A percentile compares a stretch with the other conserved stretches of the same genome.
phyloP scores from a whole-genome alignment of 2,113 vertebrate genomes.

The Syngnathus typhle region DNA sequence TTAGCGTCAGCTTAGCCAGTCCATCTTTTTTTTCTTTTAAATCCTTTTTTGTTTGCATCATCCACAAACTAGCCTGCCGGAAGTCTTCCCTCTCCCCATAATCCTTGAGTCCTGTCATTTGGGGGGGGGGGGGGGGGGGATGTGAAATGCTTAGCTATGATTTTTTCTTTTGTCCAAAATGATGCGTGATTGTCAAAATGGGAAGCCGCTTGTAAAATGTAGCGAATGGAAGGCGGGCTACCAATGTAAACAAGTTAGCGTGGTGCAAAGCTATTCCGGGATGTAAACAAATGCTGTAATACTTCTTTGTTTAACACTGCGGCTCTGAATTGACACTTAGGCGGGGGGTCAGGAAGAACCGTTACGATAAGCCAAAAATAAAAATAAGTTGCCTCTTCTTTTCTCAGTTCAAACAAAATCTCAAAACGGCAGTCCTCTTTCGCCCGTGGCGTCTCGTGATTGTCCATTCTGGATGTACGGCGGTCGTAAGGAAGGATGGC shows the following conservation, averaged over 20 bases:
- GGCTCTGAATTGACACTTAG: background rate
- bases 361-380: background rate
- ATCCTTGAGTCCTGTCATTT: background rate
- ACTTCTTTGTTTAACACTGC: background rate
- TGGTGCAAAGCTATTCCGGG: constrained; percentile 42
- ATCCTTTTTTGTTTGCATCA: constrained; percentile 1
- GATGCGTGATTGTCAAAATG: constrained; percentile 55
- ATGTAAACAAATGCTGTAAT: constrained; percentile 58
- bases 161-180: constrained; percentile 27
- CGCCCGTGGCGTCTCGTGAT: background rate
- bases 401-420: background rate
- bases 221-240: background rate
- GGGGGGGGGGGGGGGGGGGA: background rate
- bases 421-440: background rate
- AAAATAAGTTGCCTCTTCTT: background rate
- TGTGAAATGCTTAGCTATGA: background rate
- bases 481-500: constrained; percentile 20
- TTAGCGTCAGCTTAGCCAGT: constrained; percentile 54
- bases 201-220: background rate
- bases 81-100: background rate
- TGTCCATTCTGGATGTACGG: background rate
- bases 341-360: background rate
- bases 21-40: constrained; percentile 21
- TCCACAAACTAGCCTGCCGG: constrained; percentile 3
- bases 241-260: constrained; percentile 51